Evolutionary conservation across 2,797 vertebrate genomes (phyloP), one percentile per base, ranked within the genome.

Genomic region (Knipowitschia caucasica): DNA sequence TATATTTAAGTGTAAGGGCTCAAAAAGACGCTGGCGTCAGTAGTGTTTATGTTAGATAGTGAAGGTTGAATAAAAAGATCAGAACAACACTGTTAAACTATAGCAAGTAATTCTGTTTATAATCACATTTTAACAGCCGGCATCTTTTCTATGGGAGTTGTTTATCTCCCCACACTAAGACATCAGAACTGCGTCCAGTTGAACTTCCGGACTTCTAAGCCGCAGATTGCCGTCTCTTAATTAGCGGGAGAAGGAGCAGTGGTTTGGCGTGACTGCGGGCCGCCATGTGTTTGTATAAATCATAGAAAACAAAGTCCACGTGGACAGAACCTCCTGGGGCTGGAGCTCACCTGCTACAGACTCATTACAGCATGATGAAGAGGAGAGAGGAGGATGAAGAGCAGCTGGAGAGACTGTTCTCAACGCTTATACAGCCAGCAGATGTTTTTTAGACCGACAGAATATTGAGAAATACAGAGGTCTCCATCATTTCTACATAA

Each of bases 171-270:
- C n/a, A n/a, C n/a, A n/a, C n/a, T n/a, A n/a, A n/a, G n/a, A n/a
- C n/a, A n/a, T n/a, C n/a, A 49, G 40, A 17, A 36, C 42, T 11
- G 30, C 40, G 44, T 57, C 75, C 47, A 35, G 51, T 33, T 62
- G 67, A 47, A 44, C 25, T 1, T 33, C 31, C 64, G n/a, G 56
- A 68, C 64, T 71, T 56, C 39, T 62, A 34, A 35, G 64, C 63
- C 20, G 59, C 12, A 64, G 77, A 79, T 78, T 70, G 64, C 42
- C 60, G 73, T 84, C 73, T 75, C 44, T n/a, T 74, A 80, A 84
- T 85, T 80, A 79, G 51, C 33, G 7, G 21, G 21, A 71, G 60
- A 73, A 84, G 69, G 62, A 69, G 36, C 12, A 25, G 45, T 3
- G 38, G 36, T 17, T 1, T 11, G 36, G 60, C 53, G 4, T 46